A percentile compares a stretch with the other conserved stretches of the same genome.
These are phyloP conservation scores for Babyrousa celebensis DNA, from an alignment of 2,797 vertebrate genomes.

Conservation along the genomic window DNA sequence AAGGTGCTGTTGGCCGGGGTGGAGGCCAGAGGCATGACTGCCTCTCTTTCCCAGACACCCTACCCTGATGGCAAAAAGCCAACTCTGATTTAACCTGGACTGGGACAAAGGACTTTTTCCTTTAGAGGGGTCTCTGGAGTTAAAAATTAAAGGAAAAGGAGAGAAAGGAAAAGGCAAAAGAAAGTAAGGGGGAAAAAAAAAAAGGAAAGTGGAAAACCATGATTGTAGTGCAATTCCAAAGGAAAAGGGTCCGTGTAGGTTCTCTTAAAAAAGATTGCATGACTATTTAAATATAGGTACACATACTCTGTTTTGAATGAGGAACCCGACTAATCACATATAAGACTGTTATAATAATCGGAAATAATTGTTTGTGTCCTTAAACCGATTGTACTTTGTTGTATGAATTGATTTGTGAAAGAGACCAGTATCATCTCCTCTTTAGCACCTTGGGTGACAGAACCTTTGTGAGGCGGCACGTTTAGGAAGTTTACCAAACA, in stretches of 20 bases:
- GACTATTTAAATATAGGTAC: background rate
- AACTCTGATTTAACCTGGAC: background rate
- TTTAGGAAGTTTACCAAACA: background rate
- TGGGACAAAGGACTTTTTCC: background rate
- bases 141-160: conserved; percentile 22
- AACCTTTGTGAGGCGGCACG: background rate
- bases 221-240: background rate
- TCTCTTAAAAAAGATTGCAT: background rate
- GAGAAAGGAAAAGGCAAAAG: background rate
- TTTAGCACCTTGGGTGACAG: background rate
- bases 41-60: background rate
- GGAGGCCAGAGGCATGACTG: background rate
- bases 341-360: conserved; percentile 19
- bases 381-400: conserved; percentile 20
- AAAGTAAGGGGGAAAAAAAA: background rate
- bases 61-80: background rate
- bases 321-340: background rate
- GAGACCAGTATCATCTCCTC: background rate
- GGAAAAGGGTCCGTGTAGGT: background rate
- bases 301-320: background rate
- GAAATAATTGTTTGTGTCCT: conserved; percentile 46
- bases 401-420: conserved; percentile 10
- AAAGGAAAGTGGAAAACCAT: background rate
- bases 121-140: conserved; percentile 26
- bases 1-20: background rate